Conservation (phyloP, 2,113 vertebrate species). For the Serilophus lunatus region DNA sequence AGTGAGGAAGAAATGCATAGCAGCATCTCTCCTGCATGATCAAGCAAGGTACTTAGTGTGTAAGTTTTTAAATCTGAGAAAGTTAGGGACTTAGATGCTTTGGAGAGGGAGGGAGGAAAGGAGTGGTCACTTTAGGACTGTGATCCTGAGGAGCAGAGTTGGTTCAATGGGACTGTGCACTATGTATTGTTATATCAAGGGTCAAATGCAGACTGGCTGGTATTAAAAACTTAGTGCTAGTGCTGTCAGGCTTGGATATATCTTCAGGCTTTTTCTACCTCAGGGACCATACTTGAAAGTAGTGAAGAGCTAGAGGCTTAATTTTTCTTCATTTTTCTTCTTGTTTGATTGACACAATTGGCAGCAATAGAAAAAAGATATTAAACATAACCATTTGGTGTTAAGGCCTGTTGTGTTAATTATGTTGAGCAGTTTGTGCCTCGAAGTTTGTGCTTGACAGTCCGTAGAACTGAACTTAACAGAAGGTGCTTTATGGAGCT, state of each 20-base stretch:
- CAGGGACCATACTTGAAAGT: not conserved
- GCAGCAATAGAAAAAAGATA: not conserved
- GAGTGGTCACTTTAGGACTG: not conserved
- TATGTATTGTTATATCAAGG: not conserved
- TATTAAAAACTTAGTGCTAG: not conserved
- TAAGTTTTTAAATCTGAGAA: not conserved
- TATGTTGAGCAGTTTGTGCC: not conserved
- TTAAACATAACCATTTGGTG: not conserved
- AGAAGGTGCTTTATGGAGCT: not conserved
- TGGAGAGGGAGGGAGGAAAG: not conserved
- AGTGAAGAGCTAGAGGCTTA: not conserved
- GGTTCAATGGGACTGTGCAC: rapidly evolving
- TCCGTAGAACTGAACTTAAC: not conserved
- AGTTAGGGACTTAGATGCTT: not conserved
- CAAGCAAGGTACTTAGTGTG: not conserved
- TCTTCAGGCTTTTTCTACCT: not conserved
- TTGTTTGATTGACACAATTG: not conserved
- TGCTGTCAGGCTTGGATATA: not conserved
- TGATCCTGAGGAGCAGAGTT: not conserved
- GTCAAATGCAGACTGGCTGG: not conserved
- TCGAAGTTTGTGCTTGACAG: not conserved
- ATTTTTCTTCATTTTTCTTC: not conserved
- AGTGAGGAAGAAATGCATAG: not conserved
- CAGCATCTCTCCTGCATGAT: not conserved
- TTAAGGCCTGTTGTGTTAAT: not conserved